These are phyloP conservation scores for Coreoperca whiteheadi DNA, from an alignment of 2,113 vertebrate species.

Conservation along the genomic window DNA sequence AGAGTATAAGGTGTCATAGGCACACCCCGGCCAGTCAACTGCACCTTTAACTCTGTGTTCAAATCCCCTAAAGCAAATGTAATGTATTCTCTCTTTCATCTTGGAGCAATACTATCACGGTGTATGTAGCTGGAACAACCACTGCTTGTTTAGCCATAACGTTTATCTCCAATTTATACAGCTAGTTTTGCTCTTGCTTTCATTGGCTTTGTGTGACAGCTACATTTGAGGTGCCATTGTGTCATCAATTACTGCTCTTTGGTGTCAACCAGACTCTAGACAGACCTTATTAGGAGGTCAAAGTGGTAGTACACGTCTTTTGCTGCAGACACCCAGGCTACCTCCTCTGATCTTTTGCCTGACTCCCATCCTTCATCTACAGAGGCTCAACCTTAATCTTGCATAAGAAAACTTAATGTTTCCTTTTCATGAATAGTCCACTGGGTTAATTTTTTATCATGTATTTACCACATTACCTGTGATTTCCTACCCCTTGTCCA, in stretches of 20 bases:
- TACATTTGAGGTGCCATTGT: constrained; percentile 11
- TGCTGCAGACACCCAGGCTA: constrained; percentile 19
- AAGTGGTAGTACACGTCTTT: constrained; percentile 47
- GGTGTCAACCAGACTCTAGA: constrained; percentile 49
- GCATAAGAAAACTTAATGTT: constrained; percentile 20
- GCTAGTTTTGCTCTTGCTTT: constrained; percentile 20
- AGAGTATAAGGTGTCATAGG: constrained; percentile 74
- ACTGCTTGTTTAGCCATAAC: neutral
- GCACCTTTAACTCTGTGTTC: constrained; percentile 54
- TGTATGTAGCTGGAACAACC: constrained; percentile 9
- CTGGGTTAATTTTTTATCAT: constrained; percentile 27
- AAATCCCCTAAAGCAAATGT: constrained; percentile 58
- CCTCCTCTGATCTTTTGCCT: constrained; percentile 54
- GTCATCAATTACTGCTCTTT: constrained; percentile 49
- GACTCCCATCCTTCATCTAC: constrained; percentile 14
- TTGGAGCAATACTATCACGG: neutral
- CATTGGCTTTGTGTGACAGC: constrained; percentile 20
- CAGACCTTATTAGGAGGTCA: constrained; percentile 47
- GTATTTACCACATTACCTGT: neutral
- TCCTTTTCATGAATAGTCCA: constrained; percentile 17
- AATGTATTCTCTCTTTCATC: constrained; percentile 62
- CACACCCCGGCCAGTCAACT: constrained; percentile 64
- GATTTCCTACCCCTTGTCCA: neutral
- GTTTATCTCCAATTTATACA: constrained; percentile 15
- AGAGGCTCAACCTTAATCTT: constrained; percentile 25